These are phyloP conservation scores for Eurosta solidaginis DNA, from an alignment of 1,140 invertebrate genomes.

Conservation along the genomic window DNA sequence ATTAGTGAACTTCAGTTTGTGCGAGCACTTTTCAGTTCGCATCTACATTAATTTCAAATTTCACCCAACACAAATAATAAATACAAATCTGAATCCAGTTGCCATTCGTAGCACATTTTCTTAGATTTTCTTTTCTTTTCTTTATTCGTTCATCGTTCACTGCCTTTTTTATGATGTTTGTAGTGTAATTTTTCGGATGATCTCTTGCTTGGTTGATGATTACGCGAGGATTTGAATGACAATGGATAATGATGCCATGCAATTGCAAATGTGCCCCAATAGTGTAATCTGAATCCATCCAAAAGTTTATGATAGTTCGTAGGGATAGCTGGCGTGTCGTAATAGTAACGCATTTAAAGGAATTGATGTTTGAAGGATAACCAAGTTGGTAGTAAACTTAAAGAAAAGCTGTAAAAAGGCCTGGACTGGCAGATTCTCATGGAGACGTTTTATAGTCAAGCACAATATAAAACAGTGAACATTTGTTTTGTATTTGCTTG, in stretches of 20 bases:
- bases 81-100: neutral
- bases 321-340: neutral
- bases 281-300: neutral
- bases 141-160: no score
- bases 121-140: neutral
- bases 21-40: neutral
- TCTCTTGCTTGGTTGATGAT: slow-evolving; percentile 17
- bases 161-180: neutral
- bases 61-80: neutral
- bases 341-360: neutral
- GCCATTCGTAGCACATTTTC: neutral
- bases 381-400: neutral
- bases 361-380: neutral
- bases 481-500: no score
- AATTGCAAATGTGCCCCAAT: slow-evolving; percentile 24
- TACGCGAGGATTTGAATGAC: slow-evolving; percentile 5
- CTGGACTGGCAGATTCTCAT: neutral
- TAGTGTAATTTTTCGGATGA: neutral
- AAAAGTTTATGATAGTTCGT: slow-evolving; percentile 4
- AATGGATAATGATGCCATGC: slow-evolving; percentile 10
- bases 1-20: slow-evolving; percentile 18
- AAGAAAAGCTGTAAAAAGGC: neutral
- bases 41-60: slow-evolving; percentile 28
- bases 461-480: no score
- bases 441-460: no score